These are phyloP conservation scores for Ailurus styani DNA, from an alignment of 2,113 vertebrate genomes.

Conservation along the genomic window DNA sequence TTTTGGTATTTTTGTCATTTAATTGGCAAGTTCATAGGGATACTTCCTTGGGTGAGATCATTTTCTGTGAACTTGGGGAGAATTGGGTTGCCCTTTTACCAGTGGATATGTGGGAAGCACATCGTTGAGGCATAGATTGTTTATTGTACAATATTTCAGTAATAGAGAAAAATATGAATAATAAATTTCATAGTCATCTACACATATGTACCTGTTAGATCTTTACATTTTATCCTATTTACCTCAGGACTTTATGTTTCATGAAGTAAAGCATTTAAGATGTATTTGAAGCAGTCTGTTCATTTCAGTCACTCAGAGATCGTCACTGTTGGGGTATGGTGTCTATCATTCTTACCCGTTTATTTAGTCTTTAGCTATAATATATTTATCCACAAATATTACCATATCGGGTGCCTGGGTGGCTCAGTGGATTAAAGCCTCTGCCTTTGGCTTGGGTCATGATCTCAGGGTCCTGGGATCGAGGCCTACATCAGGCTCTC, in stretches of 20 bases:
- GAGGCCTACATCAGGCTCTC: no score
- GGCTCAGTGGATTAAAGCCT: no score
- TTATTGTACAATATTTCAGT: constrained; percentile 18
- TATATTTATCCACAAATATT: not conserved
- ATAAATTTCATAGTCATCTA: not conserved
- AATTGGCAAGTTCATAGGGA: constrained; percentile 43
- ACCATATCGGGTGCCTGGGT: no score
- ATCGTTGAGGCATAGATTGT: constrained; percentile 9
- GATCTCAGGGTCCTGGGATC: no score
- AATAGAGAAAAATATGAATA: constrained; percentile 11
- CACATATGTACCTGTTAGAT: not conserved
- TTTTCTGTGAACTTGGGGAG: constrained; percentile 56
- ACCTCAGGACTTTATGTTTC: not conserved
- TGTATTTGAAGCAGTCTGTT: not conserved
- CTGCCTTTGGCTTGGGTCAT: no score
- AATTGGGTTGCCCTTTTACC: constrained; percentile 16
- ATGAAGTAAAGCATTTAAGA: not conserved
- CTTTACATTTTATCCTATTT: constrained; percentile 2
- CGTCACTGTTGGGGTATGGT: not conserved
- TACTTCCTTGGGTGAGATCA: constrained; percentile 46
- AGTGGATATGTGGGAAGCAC: constrained; percentile 17
- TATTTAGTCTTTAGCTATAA: not conserved
- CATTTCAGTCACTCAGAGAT: not conserved
- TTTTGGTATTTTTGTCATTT: constrained; percentile 59
- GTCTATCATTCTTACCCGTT: not conserved